Conservation (phyloP, 2,888 invertebrate genomes). For the Rhabditoides inermis region DNA sequence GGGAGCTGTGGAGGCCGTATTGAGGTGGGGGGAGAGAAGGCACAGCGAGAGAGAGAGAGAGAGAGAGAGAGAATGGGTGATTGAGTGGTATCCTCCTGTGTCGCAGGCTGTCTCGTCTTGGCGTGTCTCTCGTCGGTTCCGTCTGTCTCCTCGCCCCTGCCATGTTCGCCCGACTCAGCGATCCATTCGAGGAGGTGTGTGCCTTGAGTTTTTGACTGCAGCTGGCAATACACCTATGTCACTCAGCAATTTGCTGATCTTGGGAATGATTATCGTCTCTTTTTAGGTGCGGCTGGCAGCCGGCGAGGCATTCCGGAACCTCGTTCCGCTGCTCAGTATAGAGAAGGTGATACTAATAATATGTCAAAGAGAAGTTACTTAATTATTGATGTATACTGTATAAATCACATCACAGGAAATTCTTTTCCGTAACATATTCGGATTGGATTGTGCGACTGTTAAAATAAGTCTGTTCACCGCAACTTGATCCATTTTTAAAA, state of each 20-base stretch:
- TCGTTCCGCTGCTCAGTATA: constrained; percentile 40
- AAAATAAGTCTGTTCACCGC: constrained; percentile 3
- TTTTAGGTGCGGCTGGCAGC: constrained; percentile 35
- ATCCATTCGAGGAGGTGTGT: too few relatives aligned
- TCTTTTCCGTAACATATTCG: neutral
- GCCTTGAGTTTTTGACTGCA: too few relatives aligned
- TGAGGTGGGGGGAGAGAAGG: constrained; percentile 2
- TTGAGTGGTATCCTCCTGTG: neutral
- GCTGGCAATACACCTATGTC: too few relatives aligned
- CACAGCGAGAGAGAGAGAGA: neutral
- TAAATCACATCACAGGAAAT: too few relatives aligned
- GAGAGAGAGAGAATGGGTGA: neutral
- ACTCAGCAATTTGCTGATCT: too few relatives aligned
- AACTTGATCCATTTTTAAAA: too few relatives aligned
- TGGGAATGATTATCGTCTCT: constrained; percentile 30
- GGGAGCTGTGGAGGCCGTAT: constrained; percentile 17
- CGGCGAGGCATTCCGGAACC: constrained; percentile 37
- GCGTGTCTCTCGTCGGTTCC: neutral
- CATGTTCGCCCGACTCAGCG: constrained; percentile 17
- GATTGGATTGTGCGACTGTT: neutral
- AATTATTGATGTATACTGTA: too few relatives aligned
- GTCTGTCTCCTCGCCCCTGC: neutral
- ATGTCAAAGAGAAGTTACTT: too few relatives aligned
- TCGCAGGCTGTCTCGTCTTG: neutral
- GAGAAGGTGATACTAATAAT: too few relatives aligned